Conservation (phyloP, 2,797 vertebrate genomes). For the Aphelocoma californica region DNA sequence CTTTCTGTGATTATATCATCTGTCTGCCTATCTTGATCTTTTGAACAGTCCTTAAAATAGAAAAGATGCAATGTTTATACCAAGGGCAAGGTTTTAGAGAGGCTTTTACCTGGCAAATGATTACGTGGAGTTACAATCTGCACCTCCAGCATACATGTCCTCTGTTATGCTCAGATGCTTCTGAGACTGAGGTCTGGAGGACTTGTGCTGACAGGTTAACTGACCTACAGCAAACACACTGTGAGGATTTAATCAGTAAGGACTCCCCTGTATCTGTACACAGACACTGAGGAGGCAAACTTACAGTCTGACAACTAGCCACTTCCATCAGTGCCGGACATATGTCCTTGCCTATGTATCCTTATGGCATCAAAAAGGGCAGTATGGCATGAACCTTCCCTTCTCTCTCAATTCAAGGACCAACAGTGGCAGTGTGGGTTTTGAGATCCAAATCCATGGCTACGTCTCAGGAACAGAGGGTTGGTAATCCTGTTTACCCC, state of each 20-base stretch:
- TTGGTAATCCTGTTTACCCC: background rate
- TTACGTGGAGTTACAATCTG: background rate
- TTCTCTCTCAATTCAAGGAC: background rate
- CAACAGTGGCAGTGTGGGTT: background rate
- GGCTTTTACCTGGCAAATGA: background rate
- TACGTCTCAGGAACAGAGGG: background rate
- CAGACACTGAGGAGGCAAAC: background rate
- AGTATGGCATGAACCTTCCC: background rate
- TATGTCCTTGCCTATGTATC: rapidly evolving
- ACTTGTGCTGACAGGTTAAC: background rate
- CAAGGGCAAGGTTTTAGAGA: background rate
- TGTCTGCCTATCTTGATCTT: background rate
- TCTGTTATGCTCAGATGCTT: background rate
- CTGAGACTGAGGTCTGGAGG: background rate
- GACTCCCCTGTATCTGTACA: background rate
- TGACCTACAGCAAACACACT: background rate
- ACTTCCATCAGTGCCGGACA: rapidly evolving
- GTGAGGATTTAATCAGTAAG: background rate
- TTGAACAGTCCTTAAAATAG: background rate
- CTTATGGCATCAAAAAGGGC: rapidly evolving
- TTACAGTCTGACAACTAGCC: background rate
- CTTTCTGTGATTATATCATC: background rate
- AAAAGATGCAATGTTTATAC: background rate
- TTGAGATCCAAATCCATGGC: background rate
- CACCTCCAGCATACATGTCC: background rate